phyloP scores from a whole-genome alignment of 2,113 vertebrate species.

The Stegastes partitus region DNA sequence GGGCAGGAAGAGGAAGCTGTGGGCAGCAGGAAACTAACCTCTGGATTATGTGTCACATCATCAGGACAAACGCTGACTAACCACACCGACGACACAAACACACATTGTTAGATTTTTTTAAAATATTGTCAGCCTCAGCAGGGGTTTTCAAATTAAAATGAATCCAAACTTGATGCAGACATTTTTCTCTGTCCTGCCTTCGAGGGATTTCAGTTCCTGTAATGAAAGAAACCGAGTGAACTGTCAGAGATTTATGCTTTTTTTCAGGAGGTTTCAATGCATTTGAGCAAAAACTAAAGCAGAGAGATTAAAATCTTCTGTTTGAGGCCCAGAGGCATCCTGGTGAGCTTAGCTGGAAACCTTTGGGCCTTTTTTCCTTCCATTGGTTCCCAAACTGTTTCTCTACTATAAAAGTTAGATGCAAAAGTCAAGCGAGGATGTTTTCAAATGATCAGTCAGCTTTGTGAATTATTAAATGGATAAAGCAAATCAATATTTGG shows the following conservation, averaged over 20 bases:
- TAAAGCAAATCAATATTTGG: no score
- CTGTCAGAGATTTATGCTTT: background rate
- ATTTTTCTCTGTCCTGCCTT: no score
- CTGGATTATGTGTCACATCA: constrained; percentile 16
- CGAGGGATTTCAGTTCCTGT: no score
- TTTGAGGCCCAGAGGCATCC: background rate
- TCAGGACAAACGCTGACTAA: background rate
- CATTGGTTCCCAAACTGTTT: no score
- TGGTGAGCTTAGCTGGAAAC: no score
- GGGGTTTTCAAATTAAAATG: background rate
- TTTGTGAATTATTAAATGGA: no score
- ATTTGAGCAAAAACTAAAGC: background rate
- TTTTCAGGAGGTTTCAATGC: background rate
- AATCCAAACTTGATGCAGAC: no score
- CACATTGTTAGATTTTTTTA: background rate
- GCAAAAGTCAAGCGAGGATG: no score
- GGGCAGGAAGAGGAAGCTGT: constrained; percentile 35
- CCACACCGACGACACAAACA: background rate
- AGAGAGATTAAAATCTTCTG: background rate
- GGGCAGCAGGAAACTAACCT: constrained; percentile 34
- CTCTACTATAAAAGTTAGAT: no score
- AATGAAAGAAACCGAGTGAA: no score
- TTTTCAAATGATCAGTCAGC: no score
- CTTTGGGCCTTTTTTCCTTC: no score
- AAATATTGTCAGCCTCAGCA: background rate